Percentiles rank a stretch among this genome's conserved stretches.
Conservation (phyloP, 2,888 invertebrate genomes). For the Epinotia ramella region DNA sequence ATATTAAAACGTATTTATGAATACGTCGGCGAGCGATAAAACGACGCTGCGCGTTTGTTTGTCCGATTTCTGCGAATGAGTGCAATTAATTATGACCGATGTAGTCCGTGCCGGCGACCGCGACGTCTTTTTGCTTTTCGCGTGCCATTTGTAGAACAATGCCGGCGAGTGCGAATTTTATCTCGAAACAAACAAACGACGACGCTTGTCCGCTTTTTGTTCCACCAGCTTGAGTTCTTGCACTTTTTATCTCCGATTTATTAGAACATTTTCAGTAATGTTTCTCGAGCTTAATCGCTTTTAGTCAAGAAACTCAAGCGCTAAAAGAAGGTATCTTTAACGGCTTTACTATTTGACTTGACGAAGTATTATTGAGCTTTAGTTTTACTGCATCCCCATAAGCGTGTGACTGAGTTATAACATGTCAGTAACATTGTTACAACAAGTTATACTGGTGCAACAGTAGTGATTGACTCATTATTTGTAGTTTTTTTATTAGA, state of each 20-base stretch:
- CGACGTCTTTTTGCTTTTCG: constrained; percentile 73
- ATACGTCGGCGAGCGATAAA: constrained; percentile 72
- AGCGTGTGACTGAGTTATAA: constrained; percentile 28
- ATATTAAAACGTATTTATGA: constrained; percentile 72
- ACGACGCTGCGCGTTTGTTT: constrained; percentile 70
- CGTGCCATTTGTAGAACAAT: constrained; percentile 78
- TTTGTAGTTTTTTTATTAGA: constrained; percentile 71
- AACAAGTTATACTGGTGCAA: constrained; percentile 45
- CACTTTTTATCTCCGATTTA: constrained; percentile 66
- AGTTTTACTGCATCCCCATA: constrained; percentile 37
- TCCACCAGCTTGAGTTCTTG: constrained; percentile 53
- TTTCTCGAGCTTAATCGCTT: constrained; percentile 58
- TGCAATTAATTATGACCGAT: constrained; percentile 80
- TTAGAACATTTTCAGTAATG: constrained; percentile 63
- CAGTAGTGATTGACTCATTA: constrained; percentile 67
- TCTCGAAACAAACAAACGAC: constrained; percentile 72
- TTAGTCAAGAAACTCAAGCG: constrained; percentile 58
- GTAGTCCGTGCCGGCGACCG: constrained; percentile 58
- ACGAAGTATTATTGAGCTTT: constrained; percentile 55
- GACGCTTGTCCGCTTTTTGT: constrained; percentile 67
- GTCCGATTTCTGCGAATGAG: constrained; percentile 76
- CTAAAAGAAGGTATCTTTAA: constrained; percentile 44
- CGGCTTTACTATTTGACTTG: constrained; percentile 52
- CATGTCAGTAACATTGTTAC: constrained; percentile 60
- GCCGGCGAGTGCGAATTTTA: constrained; percentile 73